These are phyloP conservation scores for Cyrtonyx montezumae DNA, from an alignment of 2,113 vertebrate genomes.

Conservation along the genomic window DNA sequence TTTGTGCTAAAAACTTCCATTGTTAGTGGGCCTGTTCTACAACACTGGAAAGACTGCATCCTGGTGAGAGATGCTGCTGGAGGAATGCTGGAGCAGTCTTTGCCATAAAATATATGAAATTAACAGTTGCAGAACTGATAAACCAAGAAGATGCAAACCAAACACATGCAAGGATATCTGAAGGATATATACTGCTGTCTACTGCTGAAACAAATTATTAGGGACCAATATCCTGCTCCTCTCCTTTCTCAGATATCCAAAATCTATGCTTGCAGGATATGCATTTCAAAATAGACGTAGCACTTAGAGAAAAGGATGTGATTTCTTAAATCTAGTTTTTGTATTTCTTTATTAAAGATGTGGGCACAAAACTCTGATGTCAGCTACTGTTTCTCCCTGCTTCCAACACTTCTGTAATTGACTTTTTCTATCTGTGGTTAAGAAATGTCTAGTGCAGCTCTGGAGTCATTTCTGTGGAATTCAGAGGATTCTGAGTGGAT, in stretches of 20 bases:
- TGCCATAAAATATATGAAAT: background rate
- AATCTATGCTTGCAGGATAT: background rate
- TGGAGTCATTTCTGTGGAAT: background rate
- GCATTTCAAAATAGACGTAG: background rate
- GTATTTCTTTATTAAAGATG: background rate
- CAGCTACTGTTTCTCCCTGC: background rate
- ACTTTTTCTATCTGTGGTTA: background rate
- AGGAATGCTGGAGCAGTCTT: background rate
- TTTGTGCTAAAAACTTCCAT: background rate
- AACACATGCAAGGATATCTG: background rate
- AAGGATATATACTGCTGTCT: background rate
- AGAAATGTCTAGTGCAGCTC: background rate
- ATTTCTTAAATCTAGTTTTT: background rate
- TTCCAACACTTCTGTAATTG: background rate
- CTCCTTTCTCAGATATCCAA: background rate
- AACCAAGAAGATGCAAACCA: background rate
- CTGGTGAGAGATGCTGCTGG: background rate
- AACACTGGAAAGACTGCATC: background rate
- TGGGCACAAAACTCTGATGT: background rate
- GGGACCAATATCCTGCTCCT: background rate
- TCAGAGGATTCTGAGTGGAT: background rate
- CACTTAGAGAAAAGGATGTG: background rate
- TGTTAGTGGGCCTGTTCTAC: background rate
- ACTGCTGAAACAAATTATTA: background rate
- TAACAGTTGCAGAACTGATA: background rate